Conservation (phyloP, 2,113 vertebrate species). For the Bubo scandiacus region DNA sequence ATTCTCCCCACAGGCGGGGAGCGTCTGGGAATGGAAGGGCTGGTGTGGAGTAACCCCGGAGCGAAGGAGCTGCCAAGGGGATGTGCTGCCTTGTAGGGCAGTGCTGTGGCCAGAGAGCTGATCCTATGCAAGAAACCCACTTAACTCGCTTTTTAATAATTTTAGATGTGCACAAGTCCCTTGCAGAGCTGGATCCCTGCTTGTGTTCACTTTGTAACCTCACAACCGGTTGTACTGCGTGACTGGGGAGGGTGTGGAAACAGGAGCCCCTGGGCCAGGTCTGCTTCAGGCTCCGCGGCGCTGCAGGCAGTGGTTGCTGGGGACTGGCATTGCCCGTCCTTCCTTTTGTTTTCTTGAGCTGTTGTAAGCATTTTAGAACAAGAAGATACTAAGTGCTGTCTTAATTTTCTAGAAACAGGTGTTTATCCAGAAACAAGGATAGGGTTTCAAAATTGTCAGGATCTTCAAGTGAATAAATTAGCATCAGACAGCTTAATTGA, state of each 20-base stretch:
- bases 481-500: not conserved
- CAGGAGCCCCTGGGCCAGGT: not conserved
- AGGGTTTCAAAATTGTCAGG: not conserved
- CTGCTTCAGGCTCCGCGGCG: too few relatives aligned
- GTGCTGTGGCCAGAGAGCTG: not conserved
- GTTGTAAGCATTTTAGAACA: not conserved
- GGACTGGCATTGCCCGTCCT: accelerated
- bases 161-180: not conserved
- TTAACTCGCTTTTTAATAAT: accelerated
- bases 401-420: not conserved
- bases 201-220: accelerated
- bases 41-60: not conserved
- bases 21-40: not conserved
- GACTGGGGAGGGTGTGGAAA: too few relatives aligned
- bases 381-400: not conserved
- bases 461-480: not conserved
- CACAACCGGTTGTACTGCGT: accelerated
- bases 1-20: too few relatives aligned
- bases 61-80: not conserved
- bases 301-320: not conserved
- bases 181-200: not conserved
- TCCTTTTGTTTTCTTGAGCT: not conserved
- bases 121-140: not conserved
- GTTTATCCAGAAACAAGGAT: not conserved
- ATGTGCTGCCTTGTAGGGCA: accelerated